These are phyloP conservation scores for Denticeps clupeoides DNA, from an alignment of 2,797 vertebrate genomes.

Conservation along the genomic window DNA sequence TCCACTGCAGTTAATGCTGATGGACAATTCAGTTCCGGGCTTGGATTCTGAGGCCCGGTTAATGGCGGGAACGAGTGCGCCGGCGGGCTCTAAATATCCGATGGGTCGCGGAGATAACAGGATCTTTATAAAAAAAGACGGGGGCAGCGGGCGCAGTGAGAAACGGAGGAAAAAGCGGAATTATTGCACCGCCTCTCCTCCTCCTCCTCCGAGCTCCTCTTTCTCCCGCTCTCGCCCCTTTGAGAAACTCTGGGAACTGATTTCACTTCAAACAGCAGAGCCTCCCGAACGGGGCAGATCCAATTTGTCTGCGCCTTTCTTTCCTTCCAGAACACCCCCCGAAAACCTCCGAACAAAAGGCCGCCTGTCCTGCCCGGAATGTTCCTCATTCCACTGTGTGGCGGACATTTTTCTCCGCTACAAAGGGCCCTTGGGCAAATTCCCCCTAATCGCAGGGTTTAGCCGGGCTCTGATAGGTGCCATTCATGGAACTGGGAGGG, in stretches of 20 bases:
- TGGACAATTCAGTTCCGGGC: too few species aligned
- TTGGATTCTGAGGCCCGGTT: too few species aligned
- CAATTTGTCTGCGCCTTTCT: constrained; percentile 85
- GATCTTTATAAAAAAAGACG: too few species aligned
- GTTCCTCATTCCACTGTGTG: constrained; percentile 88
- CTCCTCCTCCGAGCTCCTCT: not conserved
- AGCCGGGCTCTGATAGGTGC: constrained; percentile 80
- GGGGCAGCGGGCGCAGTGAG: too few species aligned
- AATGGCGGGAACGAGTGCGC: too few species aligned
- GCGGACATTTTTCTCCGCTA: constrained; percentile 90
- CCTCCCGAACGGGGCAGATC: constrained; percentile 56
- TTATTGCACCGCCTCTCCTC: constrained; percentile 24
- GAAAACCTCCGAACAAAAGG: constrained; percentile 76
- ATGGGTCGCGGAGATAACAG: too few species aligned
- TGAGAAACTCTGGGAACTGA: constrained; percentile 53
- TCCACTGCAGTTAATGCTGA: too few species aligned
- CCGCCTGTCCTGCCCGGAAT: constrained; percentile 89
- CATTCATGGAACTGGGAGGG: constrained; percentile 80
- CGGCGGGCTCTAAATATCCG: too few species aligned
- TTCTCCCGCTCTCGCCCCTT: constrained; percentile 24
- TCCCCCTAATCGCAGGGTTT: constrained; percentile 88
- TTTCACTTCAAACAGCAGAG: constrained; percentile 75
- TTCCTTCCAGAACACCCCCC: constrained; percentile 74
- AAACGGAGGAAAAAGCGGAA: constrained; percentile 38
- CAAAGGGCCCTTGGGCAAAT: constrained; percentile 89